Evolutionary conservation across 2,113 vertebrate species (phyloP), one percentile per base, ranked within the genome.

Genomic region (Salvelinus alpinus): DNA sequence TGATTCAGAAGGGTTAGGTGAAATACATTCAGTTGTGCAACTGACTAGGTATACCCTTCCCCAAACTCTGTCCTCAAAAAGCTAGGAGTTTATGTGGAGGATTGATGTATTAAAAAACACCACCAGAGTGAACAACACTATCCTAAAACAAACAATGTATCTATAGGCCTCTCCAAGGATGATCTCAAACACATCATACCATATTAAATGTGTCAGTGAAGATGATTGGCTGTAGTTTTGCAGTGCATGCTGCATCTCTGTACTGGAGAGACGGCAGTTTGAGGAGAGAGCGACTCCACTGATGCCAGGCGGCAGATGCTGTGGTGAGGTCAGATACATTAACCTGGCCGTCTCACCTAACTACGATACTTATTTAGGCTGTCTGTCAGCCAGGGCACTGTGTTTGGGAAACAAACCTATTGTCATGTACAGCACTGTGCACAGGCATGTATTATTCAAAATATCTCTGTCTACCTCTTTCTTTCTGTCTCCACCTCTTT

Each of bases 381-480:
- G 82, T 78, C 69, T 85, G 74, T 74, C 66, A 87, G 81, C 84
- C 82, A 76, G 71, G 75, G 75, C 5, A 75, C 84, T 84, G 85
- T 82, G 67, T 76, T 74, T 31, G 44, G 66, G 54, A 79, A 75
- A 76, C 64, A 77, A 72, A 78, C 73, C 44, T 47, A 80, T 71
- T 78, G 80, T 80, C 64, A 51, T 80, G 74, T 70, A 31, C 77
- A 73, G 64, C 64, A 31, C 74, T 51, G 67, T 78, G 75, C 76
- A 81, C 72, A 83, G 73, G 72, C 2, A 85, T 86, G 78, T 74
- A 88, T 88, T 85, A 88, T 88, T 88, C 82, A 88, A 51, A 13
- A 12, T 14, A 5, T 38, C 34, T 38, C 34, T 38, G 7, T 2
- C 34, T 34, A 34, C 34, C 6, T 34, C 34, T 34, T 34, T 1